A percentile compares a stretch with the other conserved stretches of the same genome.
phyloP scores from a whole-genome alignment of 2,797 vertebrate species.

The Arremon aurantiirostris region DNA sequence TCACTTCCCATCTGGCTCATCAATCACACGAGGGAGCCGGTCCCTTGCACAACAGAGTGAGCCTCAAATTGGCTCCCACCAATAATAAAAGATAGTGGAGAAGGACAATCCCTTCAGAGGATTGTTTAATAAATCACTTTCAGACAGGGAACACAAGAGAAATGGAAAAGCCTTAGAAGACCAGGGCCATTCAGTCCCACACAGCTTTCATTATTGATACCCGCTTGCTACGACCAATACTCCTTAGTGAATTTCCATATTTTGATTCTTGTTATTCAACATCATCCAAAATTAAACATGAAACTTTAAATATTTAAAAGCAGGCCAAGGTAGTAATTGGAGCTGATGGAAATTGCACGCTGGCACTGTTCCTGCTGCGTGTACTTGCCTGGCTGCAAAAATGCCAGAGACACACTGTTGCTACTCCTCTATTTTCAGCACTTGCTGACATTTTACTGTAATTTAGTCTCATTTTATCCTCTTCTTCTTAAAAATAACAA shows the following conservation, averaged over 20 bases:
- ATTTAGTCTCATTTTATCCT: constrained; percentile 7
- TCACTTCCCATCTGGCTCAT: constrained; percentile 61
- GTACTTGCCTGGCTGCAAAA: neutral
- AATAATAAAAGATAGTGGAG: constrained; percentile 19
- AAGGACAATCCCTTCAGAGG: constrained; percentile 2
- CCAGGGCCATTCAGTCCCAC: neutral
- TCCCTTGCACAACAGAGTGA: neutral
- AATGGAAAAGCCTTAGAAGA: constrained; percentile 14
- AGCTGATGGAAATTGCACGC: neutral
- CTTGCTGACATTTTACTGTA: constrained; percentile 3
- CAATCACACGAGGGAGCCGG: constrained; percentile 3
- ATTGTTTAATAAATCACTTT: constrained; percentile 50
- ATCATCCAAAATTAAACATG: neutral
- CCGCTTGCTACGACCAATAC: neutral
- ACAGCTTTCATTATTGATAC: neutral
- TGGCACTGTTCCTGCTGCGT: neutral
- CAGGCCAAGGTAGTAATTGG: neutral
- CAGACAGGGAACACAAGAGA: neutral
- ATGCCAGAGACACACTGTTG: neutral
- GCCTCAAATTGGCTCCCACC: constrained; percentile 24
- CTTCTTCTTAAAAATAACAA: constrained; percentile 25
- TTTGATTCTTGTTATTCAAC: constrained; percentile 9
- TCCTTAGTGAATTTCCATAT: neutral
- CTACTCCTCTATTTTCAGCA: neutral
- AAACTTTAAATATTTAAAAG: constrained; percentile 22